phyloP scores from a whole-genome alignment of 2,888 invertebrate genomes.

The Agrochola macilenta region DNA sequence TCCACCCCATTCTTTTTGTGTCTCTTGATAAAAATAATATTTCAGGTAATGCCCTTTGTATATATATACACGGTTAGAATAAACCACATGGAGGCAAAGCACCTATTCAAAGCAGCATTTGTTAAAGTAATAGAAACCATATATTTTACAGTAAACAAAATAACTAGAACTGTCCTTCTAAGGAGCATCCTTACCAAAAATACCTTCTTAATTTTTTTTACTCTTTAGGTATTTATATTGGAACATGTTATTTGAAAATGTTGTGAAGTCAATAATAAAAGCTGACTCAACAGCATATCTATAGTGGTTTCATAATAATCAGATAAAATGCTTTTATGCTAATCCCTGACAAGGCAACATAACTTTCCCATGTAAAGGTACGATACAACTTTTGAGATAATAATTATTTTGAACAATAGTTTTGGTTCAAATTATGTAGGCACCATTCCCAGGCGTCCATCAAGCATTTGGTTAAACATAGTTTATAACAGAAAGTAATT shows the following conservation, averaged over 20 bases:
- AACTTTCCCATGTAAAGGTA: slow-evolving; percentile 42
- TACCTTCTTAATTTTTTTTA: no score
- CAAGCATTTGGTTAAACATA: slow-evolving; percentile 38
- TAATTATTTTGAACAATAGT: slow-evolving; percentile 48
- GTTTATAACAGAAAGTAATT: slow-evolving; percentile 40
- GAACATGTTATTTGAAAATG: slow-evolving; percentile 8
- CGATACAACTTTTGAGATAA: slow-evolving; percentile 40
- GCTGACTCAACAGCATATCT: slow-evolving; percentile 40
- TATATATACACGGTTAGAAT: no score
- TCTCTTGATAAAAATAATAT: not conserved
- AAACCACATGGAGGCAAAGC: not conserved
- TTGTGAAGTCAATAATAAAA: slow-evolving; percentile 23
- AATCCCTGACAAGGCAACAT: slow-evolving; percentile 42
- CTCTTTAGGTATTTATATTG: not conserved
- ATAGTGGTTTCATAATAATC: slow-evolving; percentile 47
- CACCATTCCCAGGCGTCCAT: slow-evolving; percentile 46
- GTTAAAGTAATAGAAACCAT: no score
- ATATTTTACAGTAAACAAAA: not conserved
- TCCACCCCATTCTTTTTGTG: no score
- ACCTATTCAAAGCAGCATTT: not conserved
- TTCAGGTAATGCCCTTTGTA: not conserved
- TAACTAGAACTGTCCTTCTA: not conserved
- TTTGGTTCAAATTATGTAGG: slow-evolving; percentile 34
- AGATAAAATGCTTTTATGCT: slow-evolving; percentile 53
- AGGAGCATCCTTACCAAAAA: not conserved